phyloP scores from a whole-genome alignment of 2,888 invertebrate species.

The Drosophila multiciliata region DNA sequence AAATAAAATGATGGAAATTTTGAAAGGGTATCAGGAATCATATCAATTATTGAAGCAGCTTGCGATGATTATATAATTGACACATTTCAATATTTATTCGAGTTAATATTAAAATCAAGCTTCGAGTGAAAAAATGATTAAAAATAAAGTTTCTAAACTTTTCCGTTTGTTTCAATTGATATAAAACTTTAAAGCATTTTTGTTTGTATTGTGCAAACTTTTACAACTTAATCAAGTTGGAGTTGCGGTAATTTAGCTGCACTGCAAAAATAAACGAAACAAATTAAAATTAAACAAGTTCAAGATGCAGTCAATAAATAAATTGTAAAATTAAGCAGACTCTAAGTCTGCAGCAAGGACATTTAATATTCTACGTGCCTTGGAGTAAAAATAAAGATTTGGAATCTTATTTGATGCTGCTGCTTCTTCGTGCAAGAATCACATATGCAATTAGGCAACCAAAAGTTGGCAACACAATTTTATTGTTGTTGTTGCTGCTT shows the following conservation, averaged over 20 bases:
- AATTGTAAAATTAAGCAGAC: background rate
- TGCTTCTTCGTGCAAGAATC: slow-evolving; percentile 35
- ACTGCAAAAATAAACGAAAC: background rate
- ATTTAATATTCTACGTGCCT: background rate
- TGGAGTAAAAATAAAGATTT: background rate
- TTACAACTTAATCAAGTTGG: background rate
- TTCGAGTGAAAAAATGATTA: too few relatives aligned
- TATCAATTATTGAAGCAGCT: too few relatives aligned
- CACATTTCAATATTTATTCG: background rate
- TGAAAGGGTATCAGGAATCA: background rate
- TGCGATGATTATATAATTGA: background rate
- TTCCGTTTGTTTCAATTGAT: too few relatives aligned
- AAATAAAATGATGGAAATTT: slow-evolving; percentile 74
- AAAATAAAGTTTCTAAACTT: too few relatives aligned
- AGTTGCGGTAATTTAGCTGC: background rate
- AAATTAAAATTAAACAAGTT: background rate
- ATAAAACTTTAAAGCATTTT: too few relatives aligned
- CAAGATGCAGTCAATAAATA: background rate
- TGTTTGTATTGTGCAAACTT: too few relatives aligned
- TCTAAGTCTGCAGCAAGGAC: background rate
- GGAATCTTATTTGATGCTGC: slow-evolving; percentile 10
- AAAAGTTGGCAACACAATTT: slow-evolving; percentile 41
- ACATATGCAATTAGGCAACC: slow-evolving; percentile 72
- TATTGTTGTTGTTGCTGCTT: slow-evolving; percentile 1
- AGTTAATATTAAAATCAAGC: too few relatives aligned